These are phyloP conservation scores for Sebastes hubbsi DNA, from an alignment of 2,797 vertebrate genomes.

Conservation along the genomic window DNA sequence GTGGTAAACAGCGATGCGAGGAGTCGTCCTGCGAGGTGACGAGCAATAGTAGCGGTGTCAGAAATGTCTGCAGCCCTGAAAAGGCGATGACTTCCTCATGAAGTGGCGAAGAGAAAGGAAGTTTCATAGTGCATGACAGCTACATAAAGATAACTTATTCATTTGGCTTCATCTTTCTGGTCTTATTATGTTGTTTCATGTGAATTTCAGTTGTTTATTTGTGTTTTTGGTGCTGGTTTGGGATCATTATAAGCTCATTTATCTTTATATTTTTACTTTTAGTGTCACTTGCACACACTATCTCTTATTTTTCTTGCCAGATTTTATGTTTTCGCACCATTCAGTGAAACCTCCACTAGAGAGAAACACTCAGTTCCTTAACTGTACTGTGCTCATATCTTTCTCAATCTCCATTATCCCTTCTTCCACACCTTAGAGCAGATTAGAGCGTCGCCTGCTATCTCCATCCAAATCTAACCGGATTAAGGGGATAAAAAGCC, in stretches of 20 bases:
- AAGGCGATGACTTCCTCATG: conserved; percentile 81
- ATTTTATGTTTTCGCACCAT: background rate
- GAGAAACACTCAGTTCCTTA: conserved; percentile 16
- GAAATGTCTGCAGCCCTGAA: conserved; percentile 69
- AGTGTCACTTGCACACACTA: background rate
- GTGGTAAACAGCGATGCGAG: conserved; percentile 57
- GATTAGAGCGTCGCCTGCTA: conserved; percentile 66
- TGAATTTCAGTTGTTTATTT: background rate
- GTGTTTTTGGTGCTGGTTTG: background rate
- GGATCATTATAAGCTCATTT: conserved; percentile 10
- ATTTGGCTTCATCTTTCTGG: background rate
- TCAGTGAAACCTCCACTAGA: conserved; percentile 6
- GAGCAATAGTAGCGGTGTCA: conserved; percentile 70
- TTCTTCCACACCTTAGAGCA: conserved; percentile 74
- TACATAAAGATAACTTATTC: background rate
- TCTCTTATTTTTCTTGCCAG: background rate
- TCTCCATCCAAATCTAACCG: conserved; percentile 74
- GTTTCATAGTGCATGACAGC: conserved; percentile 6
- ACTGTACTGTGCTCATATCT: conserved; percentile 46
- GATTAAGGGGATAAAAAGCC: conserved; percentile 73
- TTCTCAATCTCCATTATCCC: conserved; percentile 69
- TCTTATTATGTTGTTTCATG: background rate
- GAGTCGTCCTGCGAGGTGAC: conserved; percentile 19
- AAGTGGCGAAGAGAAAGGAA: conserved; percentile 49
- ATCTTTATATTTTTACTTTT: conserved; percentile 13